Evolutionary conservation across 2,113 vertebrate genomes (phyloP).

Genomic region (Perca fluviatilis): DNA sequence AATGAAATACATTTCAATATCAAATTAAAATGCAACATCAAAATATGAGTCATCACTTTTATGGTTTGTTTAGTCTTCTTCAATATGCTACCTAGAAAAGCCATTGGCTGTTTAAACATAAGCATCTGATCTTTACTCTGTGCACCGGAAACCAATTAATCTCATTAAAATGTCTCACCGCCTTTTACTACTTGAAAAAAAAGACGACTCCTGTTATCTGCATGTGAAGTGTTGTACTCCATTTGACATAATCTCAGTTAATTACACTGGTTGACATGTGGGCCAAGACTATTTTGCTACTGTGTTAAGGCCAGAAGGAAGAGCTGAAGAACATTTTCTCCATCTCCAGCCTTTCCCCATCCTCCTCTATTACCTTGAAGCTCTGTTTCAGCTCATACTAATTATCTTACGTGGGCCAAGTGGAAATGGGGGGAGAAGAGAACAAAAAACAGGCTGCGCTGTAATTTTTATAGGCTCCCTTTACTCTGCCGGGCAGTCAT

Average conservation of each 20-base stretch:
- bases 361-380: slow-evolving; percentile 68
- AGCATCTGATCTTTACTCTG: slow-evolving; percentile 42
- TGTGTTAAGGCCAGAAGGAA: slow-evolving; percentile 62
- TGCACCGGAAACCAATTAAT: slow-evolving; percentile 63
- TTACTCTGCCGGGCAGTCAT: slow-evolving; percentile 69
- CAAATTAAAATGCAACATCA: not conserved
- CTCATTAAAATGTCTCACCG: slow-evolving; percentile 58
- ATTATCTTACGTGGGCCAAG: slow-evolving; percentile 70
- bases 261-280: slow-evolving; percentile 68
- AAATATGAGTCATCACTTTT: not conserved
- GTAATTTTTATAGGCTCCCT: slow-evolving; percentile 66
- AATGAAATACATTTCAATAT: not conserved
- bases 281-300: slow-evolving; percentile 45
- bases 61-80: not conserved
- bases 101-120: slow-evolving; percentile 24
- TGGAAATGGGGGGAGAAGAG: slow-evolving; percentile 24
- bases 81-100: slow-evolving; percentile 1
- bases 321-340: slow-evolving; percentile 52
- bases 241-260: slow-evolving; percentile 76
- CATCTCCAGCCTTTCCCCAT: slow-evolving; percentile 53
- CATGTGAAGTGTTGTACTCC: slow-evolving; percentile 50
- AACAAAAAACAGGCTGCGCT: slow-evolving; percentile 45
- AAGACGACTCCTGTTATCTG: slow-evolving; percentile 27
- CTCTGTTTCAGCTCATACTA: slow-evolving; percentile 70
- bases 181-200: slow-evolving; percentile 22